Base-by-base conservation (phyloP, 2,113 vertebrate genomes). In the Tympanuchus pallidicinctus region DNA sequence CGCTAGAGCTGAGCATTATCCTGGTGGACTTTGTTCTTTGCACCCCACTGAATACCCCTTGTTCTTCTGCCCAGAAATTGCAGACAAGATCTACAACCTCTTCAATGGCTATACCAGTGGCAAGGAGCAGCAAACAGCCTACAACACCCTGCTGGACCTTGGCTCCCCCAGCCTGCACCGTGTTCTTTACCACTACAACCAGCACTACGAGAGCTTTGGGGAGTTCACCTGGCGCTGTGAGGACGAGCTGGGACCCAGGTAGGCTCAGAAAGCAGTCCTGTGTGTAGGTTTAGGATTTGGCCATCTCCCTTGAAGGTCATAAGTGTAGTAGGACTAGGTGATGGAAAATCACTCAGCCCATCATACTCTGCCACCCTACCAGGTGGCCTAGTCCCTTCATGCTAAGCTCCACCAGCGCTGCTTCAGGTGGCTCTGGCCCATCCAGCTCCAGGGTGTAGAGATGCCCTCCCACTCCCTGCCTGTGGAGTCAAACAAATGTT, bases 221-320 rank as follows among this genome's bases (percentile, higher is more conserved):
- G 99, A 99, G 91, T 99, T 99, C 97, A 99, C 99, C 69, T 99
- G 99, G 99, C 98, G 99, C 67, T 99, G 99, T 85, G 99, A 99
- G 86, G 99, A 99, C 42, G 99, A 99, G 91, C 96, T 99, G 12
- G 99, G 99, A 21, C 99, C 99, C 93, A 99, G 99, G 99, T 99
- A 98, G 85, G 54, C 18, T 83, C 0, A 0, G 25, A 48, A 47
- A 48, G 34, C 48, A 24, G 75, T 32, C 70, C 57, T 82, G 52
- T 74, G 64, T 21, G 3, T 19, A 9, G 34, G 8, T 45, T 73
- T 61, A 47, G 12, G n/a, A 21, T 65, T 28, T 32, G 59, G n/a
- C 48, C 25, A 11, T 57, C 24, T 80, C 32, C 52, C n/a, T 27
- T 54, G 70, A 59, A 85, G 48, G 11, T 30, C 40, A 17, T n/a